Percentiles rank a stretch among this genome's conserved stretches.
These are phyloP conservation scores for Trialeurodes vaporariorum DNA, from an alignment of 1,140 invertebrate species.

Conservation along the genomic window DNA sequence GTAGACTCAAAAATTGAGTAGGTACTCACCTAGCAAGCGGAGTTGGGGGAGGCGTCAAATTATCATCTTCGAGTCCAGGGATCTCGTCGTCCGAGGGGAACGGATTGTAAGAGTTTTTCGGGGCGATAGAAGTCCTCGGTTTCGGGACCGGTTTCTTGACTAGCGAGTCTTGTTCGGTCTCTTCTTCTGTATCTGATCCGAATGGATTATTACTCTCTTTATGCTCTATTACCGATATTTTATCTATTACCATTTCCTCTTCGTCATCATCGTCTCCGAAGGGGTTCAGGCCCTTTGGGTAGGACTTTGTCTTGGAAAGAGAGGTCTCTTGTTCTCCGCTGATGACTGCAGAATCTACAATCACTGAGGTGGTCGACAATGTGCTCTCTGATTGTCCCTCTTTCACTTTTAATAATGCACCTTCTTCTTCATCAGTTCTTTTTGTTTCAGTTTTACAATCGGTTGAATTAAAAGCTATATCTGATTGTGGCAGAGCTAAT, in stretches of 20 bases:
- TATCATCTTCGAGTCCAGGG: neutral
- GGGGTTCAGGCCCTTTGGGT: constrained; percentile 69
- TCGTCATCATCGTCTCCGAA: constrained; percentile 53
- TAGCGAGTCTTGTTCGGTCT: constrained; percentile 31
- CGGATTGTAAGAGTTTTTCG: constrained; percentile 17
- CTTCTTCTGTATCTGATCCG: constrained; percentile 49
- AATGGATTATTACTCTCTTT: constrained; percentile 52
- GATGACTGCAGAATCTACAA: no score
- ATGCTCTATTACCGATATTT: constrained; percentile 24
- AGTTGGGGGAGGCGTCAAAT: constrained; percentile 12
- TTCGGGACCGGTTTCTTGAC: constrained; percentile 40
- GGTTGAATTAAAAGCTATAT: neutral
- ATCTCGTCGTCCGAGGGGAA: constrained; percentile 9
- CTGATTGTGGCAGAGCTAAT: neutral
- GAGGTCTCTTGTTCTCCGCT: no score
- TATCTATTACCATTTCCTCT: constrained; percentile 28
- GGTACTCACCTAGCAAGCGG: constrained; percentile 23
- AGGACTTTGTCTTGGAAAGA: constrained; percentile 33
- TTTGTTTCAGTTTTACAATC: neutral
- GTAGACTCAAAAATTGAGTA: no score
- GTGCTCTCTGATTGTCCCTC: neutral
- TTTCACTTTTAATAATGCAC: neutral
- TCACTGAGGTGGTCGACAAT: neutral
- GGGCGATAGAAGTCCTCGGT: constrained; percentile 31
- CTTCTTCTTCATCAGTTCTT: neutral